A percentile compares a stretch with the other conserved stretches of the same genome.
phyloP scores from a whole-genome alignment of 2,888 invertebrate species.

The Acanthosoma haemorrhoidale region DNA sequence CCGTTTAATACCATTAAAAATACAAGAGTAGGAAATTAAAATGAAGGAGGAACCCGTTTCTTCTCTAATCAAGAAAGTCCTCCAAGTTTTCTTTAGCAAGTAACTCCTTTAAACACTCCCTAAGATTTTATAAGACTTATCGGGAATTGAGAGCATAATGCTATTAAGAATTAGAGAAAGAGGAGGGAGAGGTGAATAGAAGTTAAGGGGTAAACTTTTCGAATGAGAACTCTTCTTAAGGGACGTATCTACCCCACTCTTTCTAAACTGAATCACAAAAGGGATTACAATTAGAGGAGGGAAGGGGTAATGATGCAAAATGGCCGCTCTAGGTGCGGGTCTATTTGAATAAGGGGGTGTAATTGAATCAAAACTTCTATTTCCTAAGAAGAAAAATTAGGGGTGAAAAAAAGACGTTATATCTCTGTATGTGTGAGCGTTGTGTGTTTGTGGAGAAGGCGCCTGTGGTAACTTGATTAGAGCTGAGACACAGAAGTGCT shows the following conservation, averaged over 20 bases:
- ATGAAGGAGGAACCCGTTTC: no score
- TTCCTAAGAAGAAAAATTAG: background rate
- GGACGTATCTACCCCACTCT: background rate
- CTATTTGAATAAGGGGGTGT: constrained; percentile 26
- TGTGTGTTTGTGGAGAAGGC: background rate
- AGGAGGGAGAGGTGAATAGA: constrained; percentile 7
- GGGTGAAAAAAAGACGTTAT: background rate
- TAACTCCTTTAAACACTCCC: constrained; percentile 4
- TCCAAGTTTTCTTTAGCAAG: background rate
- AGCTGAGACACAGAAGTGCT: background rate
- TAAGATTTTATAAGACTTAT: background rate
- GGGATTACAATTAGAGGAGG: constrained; percentile 25
- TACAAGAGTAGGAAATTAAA: no score
- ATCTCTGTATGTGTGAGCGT: background rate
- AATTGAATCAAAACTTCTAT: constrained; percentile 28
- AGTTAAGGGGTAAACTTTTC: constrained; percentile 11
- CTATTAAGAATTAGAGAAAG: constrained; percentile 11
- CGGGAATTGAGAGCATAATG: background rate
- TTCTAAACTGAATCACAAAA: constrained; percentile 22
- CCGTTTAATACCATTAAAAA: no score
- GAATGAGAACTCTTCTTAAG: background rate
- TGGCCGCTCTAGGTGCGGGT: constrained; percentile 23
- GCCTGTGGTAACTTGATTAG: background rate
- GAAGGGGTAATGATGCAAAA: constrained; percentile 18
- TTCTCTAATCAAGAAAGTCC: background rate